These are phyloP conservation scores for Sipha flava DNA, from an alignment of 1,140 invertebrate species.

Conservation along the genomic window DNA sequence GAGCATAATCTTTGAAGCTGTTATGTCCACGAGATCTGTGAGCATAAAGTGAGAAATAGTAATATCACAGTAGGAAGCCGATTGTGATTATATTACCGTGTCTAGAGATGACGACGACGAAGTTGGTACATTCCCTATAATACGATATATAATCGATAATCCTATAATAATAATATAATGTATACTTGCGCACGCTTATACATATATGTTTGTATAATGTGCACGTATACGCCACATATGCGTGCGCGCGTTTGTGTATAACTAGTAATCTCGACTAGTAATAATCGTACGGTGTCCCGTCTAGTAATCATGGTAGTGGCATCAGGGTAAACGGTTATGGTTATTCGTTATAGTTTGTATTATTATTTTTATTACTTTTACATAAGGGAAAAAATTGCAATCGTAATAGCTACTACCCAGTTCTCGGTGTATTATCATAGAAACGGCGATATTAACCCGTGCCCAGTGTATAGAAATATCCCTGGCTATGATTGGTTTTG, in stretches of 20 bases:
- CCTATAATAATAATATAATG: too few relatives aligned
- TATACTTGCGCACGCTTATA: background rate
- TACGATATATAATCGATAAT: too few relatives aligned
- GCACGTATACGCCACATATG: background rate
- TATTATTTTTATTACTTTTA: background rate
- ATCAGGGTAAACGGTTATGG: background rate
- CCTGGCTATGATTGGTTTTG: background rate
- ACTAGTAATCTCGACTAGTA: background rate
- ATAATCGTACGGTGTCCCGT: too few relatives aligned
- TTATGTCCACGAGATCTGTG: background rate
- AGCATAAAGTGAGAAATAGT: background rate
- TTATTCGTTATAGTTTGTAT: conserved; percentile 3
- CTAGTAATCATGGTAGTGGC: background rate
- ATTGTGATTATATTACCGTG: background rate
- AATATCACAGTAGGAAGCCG: background rate
- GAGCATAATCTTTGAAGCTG: background rate
- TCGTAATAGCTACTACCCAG: background rate
- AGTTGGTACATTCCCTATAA: background rate
- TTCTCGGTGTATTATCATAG: background rate
- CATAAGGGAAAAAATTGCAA: background rate
- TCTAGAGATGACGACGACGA: background rate
- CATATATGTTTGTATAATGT: background rate
- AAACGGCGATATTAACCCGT: background rate
- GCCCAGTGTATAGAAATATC: background rate
- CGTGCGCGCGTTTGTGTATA: background rate